Evolutionary conservation across 2,797 vertebrate genomes (phyloP), one percentile per base, ranked within the genome.

Genomic region (Ambastaia sidthimunki): DNA sequence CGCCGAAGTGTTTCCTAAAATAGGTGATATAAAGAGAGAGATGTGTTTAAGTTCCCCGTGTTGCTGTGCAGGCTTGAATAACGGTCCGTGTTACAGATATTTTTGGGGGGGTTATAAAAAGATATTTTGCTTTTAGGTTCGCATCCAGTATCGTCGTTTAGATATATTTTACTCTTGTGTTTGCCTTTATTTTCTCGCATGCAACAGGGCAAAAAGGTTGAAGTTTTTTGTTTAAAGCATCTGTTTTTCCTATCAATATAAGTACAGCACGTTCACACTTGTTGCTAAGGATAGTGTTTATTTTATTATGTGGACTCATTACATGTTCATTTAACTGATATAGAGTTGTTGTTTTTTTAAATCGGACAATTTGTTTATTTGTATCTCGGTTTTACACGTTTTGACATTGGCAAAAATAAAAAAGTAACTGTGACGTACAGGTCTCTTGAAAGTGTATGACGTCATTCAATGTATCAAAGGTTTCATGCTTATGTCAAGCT

Each of bases 221-320:
- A 73, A 41, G 21, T 50, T 65, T 52, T 21, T 3, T 52, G 3
- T 21, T 15, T 16, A 13, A 52, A 18, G 50, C 4, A 63, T 63
- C 41, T 71, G 67, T 63, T 78, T 78, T 78, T 12, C 7, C 44
- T 21, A 78, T 78, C 31, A 59, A 31, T 47, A 44, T 76, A 15
- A 65, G 52, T 2, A 18, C 52, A 66, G 48, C 28, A 69, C n/a
- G 34, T 34, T 7, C 31, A 21, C 67, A 71, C 67, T 50, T 77
- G 66, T 70, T 52, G 76, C 28, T 62, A n/a, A 15, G 28, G 15
- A 37, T 7, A 63, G 31, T 34, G 0, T 13, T 47, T 25, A 12
- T 70, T 23, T 3, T 52, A 28, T 55, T 44, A n/a, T 44, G 31
- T 55, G 15, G n/a, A 7, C 4, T 7, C 28, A 4, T 28, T 4